A percentile compares a stretch with the other conserved stretches of the same genome.
These are phyloP conservation scores for Hyphantria cunea DNA, from an alignment of 1,140 invertebrate genomes.

Conservation along the genomic window DNA sequence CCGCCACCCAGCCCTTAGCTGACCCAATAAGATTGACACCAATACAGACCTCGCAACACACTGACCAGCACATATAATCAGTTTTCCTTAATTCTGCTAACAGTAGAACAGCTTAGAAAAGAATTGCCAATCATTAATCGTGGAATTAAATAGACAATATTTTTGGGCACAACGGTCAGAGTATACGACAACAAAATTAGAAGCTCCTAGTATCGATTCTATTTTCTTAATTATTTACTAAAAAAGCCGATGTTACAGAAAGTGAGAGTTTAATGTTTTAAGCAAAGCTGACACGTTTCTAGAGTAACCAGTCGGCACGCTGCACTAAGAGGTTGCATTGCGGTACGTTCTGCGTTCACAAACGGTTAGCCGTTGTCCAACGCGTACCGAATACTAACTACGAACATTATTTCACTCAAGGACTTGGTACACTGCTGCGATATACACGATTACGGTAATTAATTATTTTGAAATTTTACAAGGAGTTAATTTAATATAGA, in stretches of 20 bases:
- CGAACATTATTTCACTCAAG: neutral
- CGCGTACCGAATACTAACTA: constrained; percentile 10
- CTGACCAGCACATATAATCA: neutral
- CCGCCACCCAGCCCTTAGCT: neutral
- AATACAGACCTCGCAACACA: neutral
- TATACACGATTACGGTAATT: neutral
- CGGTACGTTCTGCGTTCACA: neutral
- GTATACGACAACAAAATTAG: too few species aligned
- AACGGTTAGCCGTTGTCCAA: constrained; percentile 6
- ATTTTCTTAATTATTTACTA: too few species aligned
- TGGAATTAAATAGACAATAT: too few species aligned
- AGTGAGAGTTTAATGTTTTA: too few species aligned
- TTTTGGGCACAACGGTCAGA: too few species aligned
- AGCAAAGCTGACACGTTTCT: too few species aligned
- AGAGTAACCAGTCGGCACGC: neutral
- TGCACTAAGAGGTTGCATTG: neutral
- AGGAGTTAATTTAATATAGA: too few species aligned
- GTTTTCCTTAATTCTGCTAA: neutral
- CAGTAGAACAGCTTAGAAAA: neutral
- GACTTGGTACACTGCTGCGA: too few species aligned
- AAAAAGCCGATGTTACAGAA: neutral
- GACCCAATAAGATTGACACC: neutral
- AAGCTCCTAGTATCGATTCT: too few species aligned
- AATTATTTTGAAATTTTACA: too few species aligned
- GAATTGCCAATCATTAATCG: too few species aligned